Conservation (phyloP, 1,140 invertebrate genomes). For the Aleiodes sp. region DNA sequence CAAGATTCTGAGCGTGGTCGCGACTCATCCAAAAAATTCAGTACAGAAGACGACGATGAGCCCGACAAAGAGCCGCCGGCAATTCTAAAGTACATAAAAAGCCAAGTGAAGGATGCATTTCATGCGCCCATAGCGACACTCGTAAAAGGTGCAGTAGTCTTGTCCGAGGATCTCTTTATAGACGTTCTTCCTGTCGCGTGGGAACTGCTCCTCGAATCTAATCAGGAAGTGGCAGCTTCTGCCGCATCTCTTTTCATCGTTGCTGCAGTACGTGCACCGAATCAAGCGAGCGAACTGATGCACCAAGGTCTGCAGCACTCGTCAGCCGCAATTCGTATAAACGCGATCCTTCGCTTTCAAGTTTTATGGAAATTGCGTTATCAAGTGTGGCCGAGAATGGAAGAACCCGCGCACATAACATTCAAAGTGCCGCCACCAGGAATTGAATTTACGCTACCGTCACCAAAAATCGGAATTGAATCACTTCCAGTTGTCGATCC, state of each 20-base stretch:
- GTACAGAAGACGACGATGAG: conserved; percentile 58
- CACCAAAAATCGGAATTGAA: conserved; percentile 97
- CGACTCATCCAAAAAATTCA: conserved; percentile 62
- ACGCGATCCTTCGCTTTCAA: conserved; percentile 89
- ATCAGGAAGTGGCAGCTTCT: conserved; percentile 79
- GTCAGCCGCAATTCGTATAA: conserved; percentile 80
- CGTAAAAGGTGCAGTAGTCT: conserved; percentile 90
- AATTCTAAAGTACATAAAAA: conserved; percentile 88
- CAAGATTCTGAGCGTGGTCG: conserved; percentile 58
- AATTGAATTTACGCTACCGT: conserved; percentile 98
- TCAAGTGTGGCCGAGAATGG: conserved; percentile 99
- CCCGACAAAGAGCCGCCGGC: conserved; percentile 71
- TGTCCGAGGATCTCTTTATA: conserved; percentile 87
- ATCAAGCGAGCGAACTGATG: conserved; percentile 88
- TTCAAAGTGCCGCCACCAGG: conserved; percentile 98
- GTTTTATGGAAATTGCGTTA: conserved; percentile 96
- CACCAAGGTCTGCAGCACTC: conserved; percentile 84
- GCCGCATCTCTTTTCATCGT: conserved; percentile 93
- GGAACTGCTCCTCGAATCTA: conserved; percentile 89
- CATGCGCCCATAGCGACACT: conserved; percentile 89
- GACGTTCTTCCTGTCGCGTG: conserved; percentile 91
- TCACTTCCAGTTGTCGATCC: conserved; percentile 95
- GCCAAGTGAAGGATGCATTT: conserved; percentile 85
- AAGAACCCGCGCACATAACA: conserved; percentile 92
- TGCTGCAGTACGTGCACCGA: conserved; percentile 88